Evolutionary conservation across 2,888 invertebrate genomes (phyloP), one percentile per base, ranked within the genome.

Genomic region (Microctonus brassicae): DNA sequence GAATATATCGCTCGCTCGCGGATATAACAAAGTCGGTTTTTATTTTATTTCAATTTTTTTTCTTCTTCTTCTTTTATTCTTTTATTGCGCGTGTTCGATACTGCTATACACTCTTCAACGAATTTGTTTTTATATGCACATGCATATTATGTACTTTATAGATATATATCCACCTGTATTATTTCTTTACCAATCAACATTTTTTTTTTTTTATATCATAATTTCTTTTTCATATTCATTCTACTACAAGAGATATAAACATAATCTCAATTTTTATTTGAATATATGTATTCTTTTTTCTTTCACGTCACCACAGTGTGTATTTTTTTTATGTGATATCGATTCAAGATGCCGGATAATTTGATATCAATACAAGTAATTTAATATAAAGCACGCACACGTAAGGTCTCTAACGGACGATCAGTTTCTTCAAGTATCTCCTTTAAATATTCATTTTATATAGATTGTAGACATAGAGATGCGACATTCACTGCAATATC

Each of bases 261-360:
- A 29, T 66, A n/a, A 33, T 58, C 4, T 29, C 29, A 24, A 52
- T 57, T 64, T 26, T 70, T 70, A 11, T 68, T 61, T 47, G 58
- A 24, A 9, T 10, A 10, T 36, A 1, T 47, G 6, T 34, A 47
- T 62, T 47, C 39, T 69, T 57, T 55, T 53, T 71, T 72, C 69
- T 73, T 66, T 55, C 61, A 69, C 58, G 34, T 55, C 72, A 82
- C 82, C 81, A 60, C 82, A 81, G 57, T 73, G 77, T 69, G 76
- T 78, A 83, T 79, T 81, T 82, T 80, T 75, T 74, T 70, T 73
- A 70, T 62, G 66, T 72, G 76, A 78, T 83, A 84, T 86, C 86
- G 82, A 83, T 85, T 84, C 83, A 86, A 85, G 86, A 83, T 83
- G 77, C 81, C 86, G 86, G 82, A 87, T 87, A 87, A 87, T 87